Base-by-base conservation (phyloP, 2,888 invertebrate species). In the Troides helena region DNA sequence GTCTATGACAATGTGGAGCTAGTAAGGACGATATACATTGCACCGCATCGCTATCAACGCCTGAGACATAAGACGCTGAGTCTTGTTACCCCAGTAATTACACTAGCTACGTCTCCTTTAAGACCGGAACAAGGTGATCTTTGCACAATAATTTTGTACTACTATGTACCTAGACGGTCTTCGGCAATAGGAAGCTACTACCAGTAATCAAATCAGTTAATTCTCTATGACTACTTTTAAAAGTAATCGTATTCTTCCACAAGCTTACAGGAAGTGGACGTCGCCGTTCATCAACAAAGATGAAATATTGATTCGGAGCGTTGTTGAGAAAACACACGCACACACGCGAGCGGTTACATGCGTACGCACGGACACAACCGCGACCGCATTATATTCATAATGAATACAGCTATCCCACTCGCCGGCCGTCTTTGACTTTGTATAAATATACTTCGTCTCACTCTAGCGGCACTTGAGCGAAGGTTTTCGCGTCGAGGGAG, bases 321-420 rank as follows among this genome's bases (percentile, higher is more conserved):
- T 85, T 80, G 84, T 86, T 84, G 86, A 87, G 89, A 86, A 81
- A 83, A 79, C 80, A 82, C 89, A 82, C 89, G 87, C 89, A 88
- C 87, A 86, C 81, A 77, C 80, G 77, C 78, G 72, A 72, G 70
- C 77, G 78, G 76, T 59, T 60, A 18, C 84, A 86, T 89, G 77
- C 81, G 83, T 81, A 88, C 87, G 85, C 89, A 90, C 91, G 85
- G 88, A 90, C 91, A 91, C 89, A 88, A 80, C 82, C 85, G 86
- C 84, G 82, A 90, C 90, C 89, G 86, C 91, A 90, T 92, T 92
- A 92, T 92, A 92, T 92, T 91, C 92, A 92, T 92, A 92, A 92
- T 92, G 92, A 91, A 91, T 92, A 92, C 88, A 89, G 90, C 92
- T 87, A 87, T 92, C 92, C 91, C 88, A 90, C 92, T 92, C 92